phyloP scores from a whole-genome alignment of 2,797 vertebrate genomes.

The Rhodeus uyekii region DNA sequence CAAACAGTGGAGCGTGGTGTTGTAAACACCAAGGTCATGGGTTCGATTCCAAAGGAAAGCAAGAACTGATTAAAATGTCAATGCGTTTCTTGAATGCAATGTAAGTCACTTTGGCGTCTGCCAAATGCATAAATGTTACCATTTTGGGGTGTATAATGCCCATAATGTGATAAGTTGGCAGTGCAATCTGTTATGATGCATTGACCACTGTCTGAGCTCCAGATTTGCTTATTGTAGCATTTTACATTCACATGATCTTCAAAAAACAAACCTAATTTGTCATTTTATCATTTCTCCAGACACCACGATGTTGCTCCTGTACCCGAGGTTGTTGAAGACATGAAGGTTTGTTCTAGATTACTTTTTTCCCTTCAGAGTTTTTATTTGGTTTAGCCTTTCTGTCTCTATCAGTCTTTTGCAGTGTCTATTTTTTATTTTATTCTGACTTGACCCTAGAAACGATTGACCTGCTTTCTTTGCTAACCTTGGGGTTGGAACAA shows the following conservation, averaged over 20 bases:
- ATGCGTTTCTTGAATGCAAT: no score
- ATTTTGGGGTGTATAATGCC: background rate
- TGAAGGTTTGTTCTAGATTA: conserved; percentile 72
- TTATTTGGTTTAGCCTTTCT: background rate
- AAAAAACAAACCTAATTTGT: background rate
- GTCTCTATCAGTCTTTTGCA: background rate
- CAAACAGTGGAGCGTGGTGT: no score
- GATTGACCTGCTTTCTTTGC: background rate
- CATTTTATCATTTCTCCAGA: conserved; percentile 58
- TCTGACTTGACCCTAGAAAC: background rate
- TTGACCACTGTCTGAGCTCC: background rate
- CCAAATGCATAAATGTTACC: no score
- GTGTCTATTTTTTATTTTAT: no score
- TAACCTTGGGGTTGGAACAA: background rate
- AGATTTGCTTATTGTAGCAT: background rate
- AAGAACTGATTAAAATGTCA: no score
- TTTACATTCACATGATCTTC: background rate
- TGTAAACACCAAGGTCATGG: no score
- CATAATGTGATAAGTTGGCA: background rate
- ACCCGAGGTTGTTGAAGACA: conserved; percentile 77
- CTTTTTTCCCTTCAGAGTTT: background rate
- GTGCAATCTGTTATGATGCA: background rate
- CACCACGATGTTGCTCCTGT: conserved; percentile 78
- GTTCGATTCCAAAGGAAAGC: no score
- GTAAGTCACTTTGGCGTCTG: no score